phyloP scores from a whole-genome alignment of 2,888 invertebrate species.

The Temnothorax unifasciatus region DNA sequence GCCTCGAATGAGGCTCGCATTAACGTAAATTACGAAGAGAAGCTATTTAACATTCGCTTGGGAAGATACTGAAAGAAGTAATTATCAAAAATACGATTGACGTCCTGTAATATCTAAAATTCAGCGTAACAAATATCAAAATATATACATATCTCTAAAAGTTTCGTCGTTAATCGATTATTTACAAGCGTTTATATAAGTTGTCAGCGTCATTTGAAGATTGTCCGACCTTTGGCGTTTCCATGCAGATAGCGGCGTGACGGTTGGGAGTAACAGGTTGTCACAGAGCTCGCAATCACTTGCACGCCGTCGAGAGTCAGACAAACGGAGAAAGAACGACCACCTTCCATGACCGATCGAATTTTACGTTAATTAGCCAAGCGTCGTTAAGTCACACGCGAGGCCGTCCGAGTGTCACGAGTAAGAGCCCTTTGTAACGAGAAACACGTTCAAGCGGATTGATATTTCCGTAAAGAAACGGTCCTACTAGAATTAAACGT shows the following conservation, averaged over 20 bases:
- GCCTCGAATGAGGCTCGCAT: not conserved
- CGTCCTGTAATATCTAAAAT: not conserved
- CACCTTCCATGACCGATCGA: slow-evolving; percentile 79
- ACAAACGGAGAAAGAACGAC: slow-evolving; percentile 27
- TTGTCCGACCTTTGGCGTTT: slow-evolving; percentile 63
- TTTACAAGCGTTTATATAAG: slow-evolving; percentile 60
- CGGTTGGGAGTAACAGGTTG: slow-evolving; percentile 70
- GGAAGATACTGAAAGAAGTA: not conserved
- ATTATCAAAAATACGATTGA: not conserved
- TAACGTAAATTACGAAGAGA: not conserved
- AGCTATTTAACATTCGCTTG: not conserved
- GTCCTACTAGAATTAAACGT: slow-evolving; percentile 18
- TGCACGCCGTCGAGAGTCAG: not conserved
- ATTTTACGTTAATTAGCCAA: slow-evolving; percentile 84
- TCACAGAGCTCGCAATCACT: slow-evolving; percentile 39
- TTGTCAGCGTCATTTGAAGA: slow-evolving; percentile 65
- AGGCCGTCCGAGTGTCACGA: slow-evolving; percentile 73
- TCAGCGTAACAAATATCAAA: not conserved
- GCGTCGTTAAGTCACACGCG: slow-evolving; percentile 82
- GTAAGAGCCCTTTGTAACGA: slow-evolving; percentile 69
- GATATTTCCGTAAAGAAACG: slow-evolving; percentile 12
- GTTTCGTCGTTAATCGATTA: slow-evolving; percentile 43
- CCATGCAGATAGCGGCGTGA: slow-evolving; percentile 59
- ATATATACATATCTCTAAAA: not conserved
- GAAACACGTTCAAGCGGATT: slow-evolving; percentile 62